Percentiles rank a stretch among this genome's conserved stretches.
Evolutionary conservation across 2,888 invertebrate species (phyloP).

Genomic region (Coelinius sp.): DNA sequence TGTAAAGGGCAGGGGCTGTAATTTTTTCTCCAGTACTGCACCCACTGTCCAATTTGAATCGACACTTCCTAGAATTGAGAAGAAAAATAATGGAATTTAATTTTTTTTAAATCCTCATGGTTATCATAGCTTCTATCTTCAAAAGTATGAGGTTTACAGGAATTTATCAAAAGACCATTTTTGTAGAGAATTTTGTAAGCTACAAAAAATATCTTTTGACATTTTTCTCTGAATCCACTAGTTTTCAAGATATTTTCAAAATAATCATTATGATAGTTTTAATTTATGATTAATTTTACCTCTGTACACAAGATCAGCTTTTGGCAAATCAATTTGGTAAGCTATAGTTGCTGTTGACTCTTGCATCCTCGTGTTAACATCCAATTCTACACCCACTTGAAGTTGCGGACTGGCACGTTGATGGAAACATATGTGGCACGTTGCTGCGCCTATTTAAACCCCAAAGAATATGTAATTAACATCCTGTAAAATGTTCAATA

Average conservation of each 20-base stretch:
- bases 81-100: neutral
- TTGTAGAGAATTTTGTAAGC: too few species aligned
- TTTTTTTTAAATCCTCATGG: neutral
- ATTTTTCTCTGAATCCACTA: too few species aligned
- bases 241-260: too few species aligned
- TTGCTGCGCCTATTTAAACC: conserved; percentile 76
- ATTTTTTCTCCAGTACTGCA: conserved; percentile 93
- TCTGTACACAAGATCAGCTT: conserved; percentile 94
- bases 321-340: conserved; percentile 95
- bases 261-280: too few species aligned
- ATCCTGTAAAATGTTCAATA: neutral
- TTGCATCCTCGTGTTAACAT: conserved; percentile 91
- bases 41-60: conserved; percentile 95
- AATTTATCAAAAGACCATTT: too few species aligned
- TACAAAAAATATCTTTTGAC: too few species aligned
- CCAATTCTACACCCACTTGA: conserved; percentile 94
- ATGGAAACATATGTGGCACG: conserved; percentile 92
- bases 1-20: conserved; percentile 93
- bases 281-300: conserved; percentile 74
- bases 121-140: too few species aligned
- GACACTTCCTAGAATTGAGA: conserved; percentile 80
- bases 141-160: too few species aligned
- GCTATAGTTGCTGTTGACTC: conserved; percentile 93
- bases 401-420: conserved; percentile 94
- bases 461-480: too few species aligned